Conservation (phyloP, 2,888 invertebrate genomes). For the Drosophila setosimentum region DNA sequence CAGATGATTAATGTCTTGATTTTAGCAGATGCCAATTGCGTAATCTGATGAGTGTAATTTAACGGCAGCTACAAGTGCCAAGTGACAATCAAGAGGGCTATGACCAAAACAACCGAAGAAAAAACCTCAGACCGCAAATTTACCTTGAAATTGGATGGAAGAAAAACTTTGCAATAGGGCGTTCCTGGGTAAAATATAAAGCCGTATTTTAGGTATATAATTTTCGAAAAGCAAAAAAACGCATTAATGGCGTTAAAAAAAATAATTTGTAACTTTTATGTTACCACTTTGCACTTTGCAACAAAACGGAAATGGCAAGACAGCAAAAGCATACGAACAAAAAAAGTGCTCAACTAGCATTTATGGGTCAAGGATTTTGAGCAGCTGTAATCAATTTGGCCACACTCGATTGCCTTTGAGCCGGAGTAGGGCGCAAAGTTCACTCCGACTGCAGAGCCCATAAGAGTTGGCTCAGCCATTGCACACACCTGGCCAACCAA, state of each 20-base stretch:
- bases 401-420: conserved; percentile 67
- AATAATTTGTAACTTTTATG: conserved; percentile 16
- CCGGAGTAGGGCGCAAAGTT: conserved; percentile 49
- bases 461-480: background rate
- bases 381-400: conserved; percentile 59
- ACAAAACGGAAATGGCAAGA: conserved; percentile 66
- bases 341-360: conserved; percentile 33
- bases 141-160: conserved; percentile 61
- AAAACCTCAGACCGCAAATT: conserved; percentile 39
- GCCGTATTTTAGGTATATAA: conserved; percentile 30
- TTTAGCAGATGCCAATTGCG: conserved; percentile 13
- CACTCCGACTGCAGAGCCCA: conserved; percentile 30
- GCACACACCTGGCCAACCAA: conserved; percentile 57
- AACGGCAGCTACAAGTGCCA: conserved; percentile 17
- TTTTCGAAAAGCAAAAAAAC: conserved; percentile 41
- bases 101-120: background rate
- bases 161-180: conserved; percentile 36
- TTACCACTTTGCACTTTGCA: conserved; percentile 59
- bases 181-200: conserved; percentile 25
- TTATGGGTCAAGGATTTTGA: conserved; percentile 64
- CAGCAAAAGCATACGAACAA: conserved; percentile 22
- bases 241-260: conserved; percentile 45
- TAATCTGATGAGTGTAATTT: conserved; percentile 17
- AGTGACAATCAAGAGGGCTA: conserved; percentile 24
- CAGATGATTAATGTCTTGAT: background rate